Percentiles rank a stretch among this genome's conserved stretches.
phyloP scores from a whole-genome alignment of 2,113 vertebrate genomes.

The Murina feae region DNA sequence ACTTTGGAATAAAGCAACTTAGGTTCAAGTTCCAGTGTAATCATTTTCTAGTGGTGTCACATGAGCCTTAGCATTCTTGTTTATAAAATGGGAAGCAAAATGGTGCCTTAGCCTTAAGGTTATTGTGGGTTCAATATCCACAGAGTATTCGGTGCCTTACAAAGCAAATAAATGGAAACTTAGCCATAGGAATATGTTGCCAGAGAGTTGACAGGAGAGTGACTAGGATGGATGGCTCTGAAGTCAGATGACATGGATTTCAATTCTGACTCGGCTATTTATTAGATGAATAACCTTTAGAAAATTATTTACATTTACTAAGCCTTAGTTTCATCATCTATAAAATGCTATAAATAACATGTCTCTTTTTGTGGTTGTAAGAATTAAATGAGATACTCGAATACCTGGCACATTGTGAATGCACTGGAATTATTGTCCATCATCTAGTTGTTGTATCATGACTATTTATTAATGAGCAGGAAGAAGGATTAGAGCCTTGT shows the following conservation, averaged over 20 bases:
- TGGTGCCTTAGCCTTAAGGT: not conserved
- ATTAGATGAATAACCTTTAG: not conserved
- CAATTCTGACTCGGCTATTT: not conserved
- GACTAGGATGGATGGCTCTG: not conserved
- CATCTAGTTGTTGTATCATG: too few species aligned
- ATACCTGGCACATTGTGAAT: not conserved
- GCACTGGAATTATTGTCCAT: not conserved
- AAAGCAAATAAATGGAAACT: not conserved
- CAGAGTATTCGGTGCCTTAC: not conserved
- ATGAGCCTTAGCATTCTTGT: not conserved
- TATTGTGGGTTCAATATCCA: not conserved
- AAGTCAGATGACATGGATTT: not conserved
- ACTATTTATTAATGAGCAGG: not conserved
- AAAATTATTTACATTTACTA: not conserved
- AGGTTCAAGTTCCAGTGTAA: not conserved
- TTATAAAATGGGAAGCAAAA: slow-evolving; percentile 9
- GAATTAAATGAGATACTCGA: not conserved
- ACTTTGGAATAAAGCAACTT: not conserved
- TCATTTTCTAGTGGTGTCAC: not conserved
- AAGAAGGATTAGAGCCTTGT: not conserved
- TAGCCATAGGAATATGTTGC: not conserved
- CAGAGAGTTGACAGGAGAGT: not conserved
- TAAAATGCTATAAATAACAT: not conserved
- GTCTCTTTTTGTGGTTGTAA: not conserved
- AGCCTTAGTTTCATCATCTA: not conserved